Conservation (phyloP, 1,140 invertebrate species). For the Amphibalanus amphitrite region DNA sequence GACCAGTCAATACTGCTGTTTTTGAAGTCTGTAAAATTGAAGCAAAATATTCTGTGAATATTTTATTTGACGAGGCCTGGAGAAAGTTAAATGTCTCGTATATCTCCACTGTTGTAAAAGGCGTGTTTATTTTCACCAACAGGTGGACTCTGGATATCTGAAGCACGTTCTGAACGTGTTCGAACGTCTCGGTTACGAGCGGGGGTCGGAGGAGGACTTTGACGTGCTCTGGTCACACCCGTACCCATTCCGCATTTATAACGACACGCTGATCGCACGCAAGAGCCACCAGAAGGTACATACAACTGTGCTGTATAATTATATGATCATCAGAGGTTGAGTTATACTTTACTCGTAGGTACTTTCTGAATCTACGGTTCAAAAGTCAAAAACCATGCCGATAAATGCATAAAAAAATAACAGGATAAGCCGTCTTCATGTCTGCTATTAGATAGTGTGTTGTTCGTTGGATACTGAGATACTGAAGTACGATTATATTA, state of each 20-base stretch:
- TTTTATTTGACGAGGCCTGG: no score
- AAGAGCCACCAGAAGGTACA: constrained; percentile 41
- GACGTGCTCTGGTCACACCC: constrained; percentile 82
- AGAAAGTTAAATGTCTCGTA: no score
- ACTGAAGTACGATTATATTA: constrained; percentile 28
- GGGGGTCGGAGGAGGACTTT: constrained; percentile 41
- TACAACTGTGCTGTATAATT: constrained; percentile 25
- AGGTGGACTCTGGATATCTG: constrained; percentile 40
- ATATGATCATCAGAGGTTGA: no score
- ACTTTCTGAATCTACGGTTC: no score
- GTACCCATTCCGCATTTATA: constrained; percentile 59
- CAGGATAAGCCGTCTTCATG: no score
- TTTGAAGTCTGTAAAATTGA: constrained; percentile 24
- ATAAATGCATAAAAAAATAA: no score
- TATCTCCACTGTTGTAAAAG: constrained; percentile 4
- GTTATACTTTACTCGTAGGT: no score
- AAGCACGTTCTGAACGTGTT: constrained; percentile 60
- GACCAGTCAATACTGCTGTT: constrained; percentile 9
- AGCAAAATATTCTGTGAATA: no score
- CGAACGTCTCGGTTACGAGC: constrained; percentile 47
- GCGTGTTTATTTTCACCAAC: neutral
- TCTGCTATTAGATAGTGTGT: no score
- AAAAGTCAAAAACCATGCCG: no score
- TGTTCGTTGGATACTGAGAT: no score
- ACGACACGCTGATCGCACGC: constrained; percentile 39